Conservation (phyloP, 1,140 invertebrate species). For the Lamellibrachia luymesi region DNA sequence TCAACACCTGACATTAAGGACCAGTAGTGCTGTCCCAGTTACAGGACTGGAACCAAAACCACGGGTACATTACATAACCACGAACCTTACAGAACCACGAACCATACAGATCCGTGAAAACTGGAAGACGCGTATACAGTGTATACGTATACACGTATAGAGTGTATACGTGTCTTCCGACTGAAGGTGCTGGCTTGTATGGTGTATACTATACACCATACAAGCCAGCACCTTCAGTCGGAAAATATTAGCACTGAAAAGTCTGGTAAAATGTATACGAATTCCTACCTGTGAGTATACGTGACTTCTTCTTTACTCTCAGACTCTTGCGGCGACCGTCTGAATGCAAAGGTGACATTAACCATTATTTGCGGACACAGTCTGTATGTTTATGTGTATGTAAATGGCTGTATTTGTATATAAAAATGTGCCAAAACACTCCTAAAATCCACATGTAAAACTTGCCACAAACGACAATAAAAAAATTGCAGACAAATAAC, state of each 20-base stretch:
- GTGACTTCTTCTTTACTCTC: conserved; percentile 15
- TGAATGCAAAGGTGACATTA: neutral
- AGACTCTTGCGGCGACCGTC: conserved; percentile 16
- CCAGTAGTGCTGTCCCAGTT: too few relatives aligned
- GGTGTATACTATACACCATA: too few relatives aligned
- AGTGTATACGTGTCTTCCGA: too few relatives aligned
- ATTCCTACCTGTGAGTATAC: neutral
- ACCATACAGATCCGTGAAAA: too few relatives aligned
- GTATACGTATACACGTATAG: too few relatives aligned
- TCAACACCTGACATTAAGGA: too few relatives aligned
- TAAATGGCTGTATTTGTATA: neutral
- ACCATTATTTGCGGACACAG: neutral
- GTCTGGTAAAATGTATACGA: neutral
- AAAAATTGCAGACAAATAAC: neutral
- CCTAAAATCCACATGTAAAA: neutral
- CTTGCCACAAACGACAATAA: neutral
- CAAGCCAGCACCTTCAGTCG: too few relatives aligned
- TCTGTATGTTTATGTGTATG: neutral
- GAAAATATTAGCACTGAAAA: neutral
- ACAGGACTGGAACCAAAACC: too few relatives aligned
- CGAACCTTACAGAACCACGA: too few relatives aligned
- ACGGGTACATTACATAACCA: too few relatives aligned
- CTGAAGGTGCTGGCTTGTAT: too few relatives aligned
- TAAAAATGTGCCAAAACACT: neutral
- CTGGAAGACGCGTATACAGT: too few relatives aligned